phyloP scores from a whole-genome alignment of 2,888 invertebrate species.

The Pseudococcus viburni region DNA sequence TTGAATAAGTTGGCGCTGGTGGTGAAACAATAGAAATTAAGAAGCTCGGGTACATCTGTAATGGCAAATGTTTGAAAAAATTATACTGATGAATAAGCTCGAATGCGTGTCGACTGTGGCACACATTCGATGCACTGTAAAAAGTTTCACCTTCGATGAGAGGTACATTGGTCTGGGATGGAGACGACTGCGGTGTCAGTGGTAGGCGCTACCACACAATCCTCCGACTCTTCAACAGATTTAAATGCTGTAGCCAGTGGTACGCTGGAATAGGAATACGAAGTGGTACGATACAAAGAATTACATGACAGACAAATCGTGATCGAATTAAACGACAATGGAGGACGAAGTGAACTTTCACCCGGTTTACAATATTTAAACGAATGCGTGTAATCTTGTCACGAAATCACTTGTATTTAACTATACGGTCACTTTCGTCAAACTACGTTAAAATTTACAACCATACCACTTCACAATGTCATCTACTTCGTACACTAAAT shows the following conservation, averaged over 20 bases:
- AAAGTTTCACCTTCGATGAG: slow-evolving; percentile 39
- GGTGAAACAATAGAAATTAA: slow-evolving; percentile 30
- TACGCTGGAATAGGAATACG: slow-evolving; percentile 34
- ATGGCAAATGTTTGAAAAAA: not conserved
- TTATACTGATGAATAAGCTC: slow-evolving; percentile 1
- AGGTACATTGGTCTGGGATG: not conserved
- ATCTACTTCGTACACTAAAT: slow-evolving; percentile 34
- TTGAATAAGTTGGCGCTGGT: not conserved
- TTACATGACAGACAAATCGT: slow-evolving; percentile 50
- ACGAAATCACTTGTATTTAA: slow-evolving; percentile 50
- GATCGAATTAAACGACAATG: slow-evolving; percentile 53
- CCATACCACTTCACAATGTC: slow-evolving; percentile 17
- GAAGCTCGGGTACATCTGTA: not conserved
- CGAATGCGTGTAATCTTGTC: slow-evolving; percentile 53
- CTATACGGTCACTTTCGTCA: slow-evolving; percentile 53
- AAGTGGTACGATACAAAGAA: slow-evolving; percentile 34
- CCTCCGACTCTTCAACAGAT: not conserved
- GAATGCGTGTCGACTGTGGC: slow-evolving; percentile 45
- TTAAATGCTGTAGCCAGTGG: slow-evolving; percentile 29
- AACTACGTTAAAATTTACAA: slow-evolving; percentile 39
- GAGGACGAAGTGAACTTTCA: slow-evolving; percentile 52
- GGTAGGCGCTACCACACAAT: slow-evolving; percentile 14
- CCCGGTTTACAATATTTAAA: slow-evolving; percentile 50
- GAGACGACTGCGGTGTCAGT: not conserved
- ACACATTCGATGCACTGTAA: slow-evolving; percentile 24